Conservation (phyloP, 2,888 invertebrate genomes). For the Lycophotia porphyrea region DNA sequence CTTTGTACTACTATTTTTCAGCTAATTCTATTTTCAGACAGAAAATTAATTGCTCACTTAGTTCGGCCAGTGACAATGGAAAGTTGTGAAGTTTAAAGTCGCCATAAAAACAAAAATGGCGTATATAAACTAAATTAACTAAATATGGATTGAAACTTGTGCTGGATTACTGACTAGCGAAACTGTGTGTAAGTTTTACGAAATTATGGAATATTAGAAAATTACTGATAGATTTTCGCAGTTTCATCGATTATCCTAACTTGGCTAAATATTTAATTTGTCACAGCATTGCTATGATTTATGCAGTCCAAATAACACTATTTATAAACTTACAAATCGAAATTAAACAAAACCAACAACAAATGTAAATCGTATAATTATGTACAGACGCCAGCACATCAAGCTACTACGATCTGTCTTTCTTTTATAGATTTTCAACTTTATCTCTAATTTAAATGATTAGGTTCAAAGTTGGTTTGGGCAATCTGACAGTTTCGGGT, state of each 20-base stretch:
- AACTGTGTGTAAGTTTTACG: not conserved
- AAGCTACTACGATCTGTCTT: no score
- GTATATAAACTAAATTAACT: not conserved
- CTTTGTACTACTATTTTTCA: conserved; percentile 64
- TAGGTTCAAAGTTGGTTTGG: no score
- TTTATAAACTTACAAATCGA: not conserved
- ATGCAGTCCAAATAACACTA: not conserved
- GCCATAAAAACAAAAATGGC: not conserved
- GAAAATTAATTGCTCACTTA: conserved; percentile 63
- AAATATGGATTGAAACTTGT: not conserved
- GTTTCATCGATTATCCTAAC: not conserved
- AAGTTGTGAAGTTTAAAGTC: conserved; percentile 25
- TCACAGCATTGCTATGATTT: not conserved
- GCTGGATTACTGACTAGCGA: not conserved
- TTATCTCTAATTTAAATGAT: no score
- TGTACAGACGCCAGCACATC: not conserved
- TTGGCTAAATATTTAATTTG: not conserved
- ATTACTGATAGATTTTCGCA: not conserved
- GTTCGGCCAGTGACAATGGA: conserved; percentile 40
- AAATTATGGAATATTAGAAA: not conserved
- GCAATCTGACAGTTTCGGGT: no score
- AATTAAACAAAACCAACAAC: not conserved
- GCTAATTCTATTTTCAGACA: conserved; percentile 72
- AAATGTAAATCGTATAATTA: not conserved
- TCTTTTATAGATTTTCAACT: no score